Evolutionary conservation across 2,113 vertebrate species (phyloP).

Genomic region (Microcebus ravelobensis): DNA sequence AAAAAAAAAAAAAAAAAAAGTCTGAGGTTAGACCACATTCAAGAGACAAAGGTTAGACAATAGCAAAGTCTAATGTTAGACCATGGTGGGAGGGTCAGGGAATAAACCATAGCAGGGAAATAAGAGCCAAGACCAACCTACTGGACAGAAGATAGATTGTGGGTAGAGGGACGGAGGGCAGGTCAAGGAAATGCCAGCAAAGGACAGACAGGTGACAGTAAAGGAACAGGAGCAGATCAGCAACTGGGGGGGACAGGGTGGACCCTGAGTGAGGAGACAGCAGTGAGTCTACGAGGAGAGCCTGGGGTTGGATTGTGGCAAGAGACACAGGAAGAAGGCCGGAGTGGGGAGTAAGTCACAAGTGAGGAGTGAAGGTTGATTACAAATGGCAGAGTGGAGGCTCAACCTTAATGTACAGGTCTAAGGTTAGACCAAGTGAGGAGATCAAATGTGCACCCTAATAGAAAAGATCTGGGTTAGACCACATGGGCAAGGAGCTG

Average conservation of each 20-base stretch:
- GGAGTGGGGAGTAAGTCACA: background rate
- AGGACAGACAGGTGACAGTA: background rate
- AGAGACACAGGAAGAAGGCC: background rate
- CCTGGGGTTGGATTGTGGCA: background rate
- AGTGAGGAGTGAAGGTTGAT: background rate
- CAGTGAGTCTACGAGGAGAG: rapidly evolving
- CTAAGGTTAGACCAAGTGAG: background rate
- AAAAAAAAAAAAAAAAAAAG: background rate
- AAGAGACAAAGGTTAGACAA: background rate
- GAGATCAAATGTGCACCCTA: background rate
- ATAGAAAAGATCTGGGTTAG: background rate
- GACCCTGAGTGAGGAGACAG: rapidly evolving
- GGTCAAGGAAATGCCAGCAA: background rate
- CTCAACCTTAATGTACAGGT: background rate
- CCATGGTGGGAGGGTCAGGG: background rate
- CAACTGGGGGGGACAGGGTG: rapidly evolving
- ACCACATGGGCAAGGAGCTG: rapidly evolving
- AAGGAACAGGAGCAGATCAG: background rate
- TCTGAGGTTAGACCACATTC: background rate
- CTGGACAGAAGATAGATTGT: background rate
- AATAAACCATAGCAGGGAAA: background rate
- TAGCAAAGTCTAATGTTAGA: background rate
- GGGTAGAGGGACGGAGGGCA: background rate
- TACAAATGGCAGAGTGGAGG: background rate
- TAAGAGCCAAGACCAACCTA: background rate